Conservation (phyloP, 2,888 invertebrate species). For the Amblyjoppa fuscipennis region DNA sequence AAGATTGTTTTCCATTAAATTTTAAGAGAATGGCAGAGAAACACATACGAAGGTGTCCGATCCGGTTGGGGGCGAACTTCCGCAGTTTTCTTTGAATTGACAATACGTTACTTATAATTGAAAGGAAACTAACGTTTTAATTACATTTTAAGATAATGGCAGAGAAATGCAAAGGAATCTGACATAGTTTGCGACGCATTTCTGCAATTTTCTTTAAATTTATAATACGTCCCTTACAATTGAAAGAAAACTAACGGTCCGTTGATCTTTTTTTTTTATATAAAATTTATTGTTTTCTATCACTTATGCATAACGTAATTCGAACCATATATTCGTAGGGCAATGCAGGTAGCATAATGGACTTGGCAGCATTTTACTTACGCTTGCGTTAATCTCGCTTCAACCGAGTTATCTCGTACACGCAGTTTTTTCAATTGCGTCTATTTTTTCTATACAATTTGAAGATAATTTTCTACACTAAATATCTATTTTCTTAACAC, state of each 20-base stretch:
- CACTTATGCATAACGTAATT: constrained; percentile 23
- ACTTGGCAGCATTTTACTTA: constrained; percentile 24
- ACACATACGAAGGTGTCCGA: too few relatives aligned
- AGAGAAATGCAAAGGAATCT: too few relatives aligned
- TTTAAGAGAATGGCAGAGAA: too few relatives aligned
- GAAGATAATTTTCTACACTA: too few relatives aligned
- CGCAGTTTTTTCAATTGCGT: too few relatives aligned
- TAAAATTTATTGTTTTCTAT: background rate
- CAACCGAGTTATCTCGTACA: constrained; percentile 16
- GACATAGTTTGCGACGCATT: too few relatives aligned
- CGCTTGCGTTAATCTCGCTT: constrained; percentile 38
- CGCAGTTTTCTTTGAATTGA: constrained; percentile 32
- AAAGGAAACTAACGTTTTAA: too few relatives aligned
- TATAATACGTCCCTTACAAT: background rate
- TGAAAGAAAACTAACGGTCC: too few relatives aligned
- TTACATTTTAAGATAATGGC: background rate
- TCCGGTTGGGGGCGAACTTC: background rate
- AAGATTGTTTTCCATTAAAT: too few relatives aligned
- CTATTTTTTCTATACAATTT: too few relatives aligned
- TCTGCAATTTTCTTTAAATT: background rate
- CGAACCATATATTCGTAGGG: constrained; percentile 11
- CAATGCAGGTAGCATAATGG: constrained; percentile 13
- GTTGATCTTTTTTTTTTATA: background rate
- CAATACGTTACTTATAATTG: background rate
- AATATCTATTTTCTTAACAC: too few relatives aligned